Conservation (phyloP, 1,140 invertebrate species). For the Reticulitermes speratus region DNA sequence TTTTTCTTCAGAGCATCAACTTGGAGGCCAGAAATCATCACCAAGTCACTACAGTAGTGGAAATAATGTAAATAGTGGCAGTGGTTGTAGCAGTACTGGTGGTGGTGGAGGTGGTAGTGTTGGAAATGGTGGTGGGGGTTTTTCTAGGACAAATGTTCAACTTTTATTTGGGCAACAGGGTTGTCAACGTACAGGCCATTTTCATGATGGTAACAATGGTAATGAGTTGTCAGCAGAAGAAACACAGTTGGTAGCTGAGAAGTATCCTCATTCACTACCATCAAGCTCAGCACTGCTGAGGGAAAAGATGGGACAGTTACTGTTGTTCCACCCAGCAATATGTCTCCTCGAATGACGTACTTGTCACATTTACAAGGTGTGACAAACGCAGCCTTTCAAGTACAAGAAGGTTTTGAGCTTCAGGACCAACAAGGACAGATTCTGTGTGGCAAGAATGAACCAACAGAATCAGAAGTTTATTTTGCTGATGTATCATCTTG, state of each 20-base stretch:
- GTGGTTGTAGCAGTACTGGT: not conserved
- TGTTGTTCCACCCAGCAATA: conserved; percentile 46
- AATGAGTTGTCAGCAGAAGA: conserved; percentile 4
- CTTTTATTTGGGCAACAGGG: not conserved
- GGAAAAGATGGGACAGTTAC: conserved; percentile 33
- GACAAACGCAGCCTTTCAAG: conserved; percentile 65
- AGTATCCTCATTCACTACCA: conserved; percentile 8
- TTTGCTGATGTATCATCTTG: conserved; percentile 85
- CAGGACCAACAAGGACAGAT: conserved; percentile 19
- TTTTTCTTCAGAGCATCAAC: conserved; percentile 19
- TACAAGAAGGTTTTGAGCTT: conserved; percentile 49
- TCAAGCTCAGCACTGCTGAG: not conserved
- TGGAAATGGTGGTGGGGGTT: not conserved
- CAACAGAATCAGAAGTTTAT: conserved; percentile 72
- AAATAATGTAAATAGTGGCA: not conserved
- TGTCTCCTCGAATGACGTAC: conserved; percentile 44
- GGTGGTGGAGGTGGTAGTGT: not conserved
- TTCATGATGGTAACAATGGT: not conserved
- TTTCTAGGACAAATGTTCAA: conserved; percentile 15
- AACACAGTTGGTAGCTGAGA: not conserved
- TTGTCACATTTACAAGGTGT: conserved; percentile 52
- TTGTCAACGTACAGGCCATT: conserved; percentile 17
- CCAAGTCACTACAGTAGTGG: conserved; percentile 7
- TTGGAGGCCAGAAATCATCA: conserved; percentile 17
- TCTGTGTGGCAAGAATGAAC: conserved; percentile 40